These are phyloP conservation scores for Doris montereyensis DNA, from an alignment of 2,888 invertebrate genomes.

Conservation along the genomic window DNA sequence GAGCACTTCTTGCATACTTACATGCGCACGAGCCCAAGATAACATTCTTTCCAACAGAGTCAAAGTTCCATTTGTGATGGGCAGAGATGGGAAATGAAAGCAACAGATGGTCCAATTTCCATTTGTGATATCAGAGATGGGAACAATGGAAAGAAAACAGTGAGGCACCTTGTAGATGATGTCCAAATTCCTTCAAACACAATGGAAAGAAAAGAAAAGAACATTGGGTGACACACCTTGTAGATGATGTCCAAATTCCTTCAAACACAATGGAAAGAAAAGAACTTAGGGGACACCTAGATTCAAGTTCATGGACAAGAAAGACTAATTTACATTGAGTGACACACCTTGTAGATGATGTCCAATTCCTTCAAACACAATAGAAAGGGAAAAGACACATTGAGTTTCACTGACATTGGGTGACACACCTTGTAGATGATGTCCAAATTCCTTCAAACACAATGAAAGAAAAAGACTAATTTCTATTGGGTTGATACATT, in stretches of 20 bases:
- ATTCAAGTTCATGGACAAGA: too few relatives aligned
- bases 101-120: constrained; percentile 97
- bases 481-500: too few relatives aligned
- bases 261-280: constrained; percentile 75
- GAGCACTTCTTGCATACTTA: too few relatives aligned
- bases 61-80: constrained; percentile 99
- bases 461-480: too few relatives aligned
- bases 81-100: constrained; percentile 99
- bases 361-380: constrained; percentile 86
- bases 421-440: constrained; percentile 99
- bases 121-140: constrained; percentile 99
- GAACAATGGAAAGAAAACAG: too few relatives aligned
- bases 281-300: too few relatives aligned
- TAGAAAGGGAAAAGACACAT: too few relatives aligned
- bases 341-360: constrained; percentile 98
- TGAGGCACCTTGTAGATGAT: constrained; percentile 99
- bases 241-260: constrained; percentile 97
- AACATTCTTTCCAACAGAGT: constrained; percentile 92
- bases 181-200: constrained; percentile 87
- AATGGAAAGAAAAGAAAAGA: too few relatives aligned
- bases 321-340: too few relatives aligned
- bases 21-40: constrained; percentile 93
- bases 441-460: constrained; percentile 87
- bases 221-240: constrained; percentile 98
- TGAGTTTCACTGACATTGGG: too few relatives aligned